Percentiles rank a stretch among this genome's conserved stretches.
These are phyloP conservation scores for Nasua narica DNA, from an alignment of 2,797 vertebrate genomes.

Conservation along the genomic window DNA sequence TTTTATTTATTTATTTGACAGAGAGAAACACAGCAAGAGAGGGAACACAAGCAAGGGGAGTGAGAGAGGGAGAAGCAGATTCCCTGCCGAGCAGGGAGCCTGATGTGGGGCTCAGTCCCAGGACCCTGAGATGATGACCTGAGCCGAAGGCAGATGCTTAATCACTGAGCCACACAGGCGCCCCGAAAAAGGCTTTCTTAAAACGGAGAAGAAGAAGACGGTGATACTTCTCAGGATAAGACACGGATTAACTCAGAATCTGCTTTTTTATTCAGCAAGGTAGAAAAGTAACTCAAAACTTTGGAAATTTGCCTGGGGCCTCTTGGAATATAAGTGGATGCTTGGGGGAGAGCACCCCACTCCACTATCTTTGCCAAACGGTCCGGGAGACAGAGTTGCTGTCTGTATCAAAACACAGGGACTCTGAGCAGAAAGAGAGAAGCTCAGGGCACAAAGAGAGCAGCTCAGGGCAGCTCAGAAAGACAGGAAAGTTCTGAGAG, in stretches of 20 bases:
- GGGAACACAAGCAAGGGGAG: no score
- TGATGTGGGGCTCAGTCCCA: accelerated
- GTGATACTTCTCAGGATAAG: background rate
- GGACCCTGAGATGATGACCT: no score
- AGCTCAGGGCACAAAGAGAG: background rate
- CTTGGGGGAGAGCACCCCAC: background rate
- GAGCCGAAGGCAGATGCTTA: no score
- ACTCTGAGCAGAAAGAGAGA: background rate
- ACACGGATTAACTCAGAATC: background rate
- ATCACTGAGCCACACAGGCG: no score
- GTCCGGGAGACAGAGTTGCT: background rate
- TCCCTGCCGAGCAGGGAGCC: no score
- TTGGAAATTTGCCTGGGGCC: background rate
- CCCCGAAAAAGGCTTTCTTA: background rate
- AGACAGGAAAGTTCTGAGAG: background rate
- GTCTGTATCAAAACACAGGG: background rate
- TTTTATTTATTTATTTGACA: no score
- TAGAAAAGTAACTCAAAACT: background rate
- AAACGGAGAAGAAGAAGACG: background rate
- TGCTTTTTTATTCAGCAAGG: background rate
- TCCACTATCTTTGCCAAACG: no score
- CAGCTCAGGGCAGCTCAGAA: background rate
- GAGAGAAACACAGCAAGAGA: no score
- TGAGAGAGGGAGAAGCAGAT: no score
- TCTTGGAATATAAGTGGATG: background rate